Base-by-base conservation (phyloP, 2,797 vertebrate genomes). In the Myotis planiceps region DNA sequence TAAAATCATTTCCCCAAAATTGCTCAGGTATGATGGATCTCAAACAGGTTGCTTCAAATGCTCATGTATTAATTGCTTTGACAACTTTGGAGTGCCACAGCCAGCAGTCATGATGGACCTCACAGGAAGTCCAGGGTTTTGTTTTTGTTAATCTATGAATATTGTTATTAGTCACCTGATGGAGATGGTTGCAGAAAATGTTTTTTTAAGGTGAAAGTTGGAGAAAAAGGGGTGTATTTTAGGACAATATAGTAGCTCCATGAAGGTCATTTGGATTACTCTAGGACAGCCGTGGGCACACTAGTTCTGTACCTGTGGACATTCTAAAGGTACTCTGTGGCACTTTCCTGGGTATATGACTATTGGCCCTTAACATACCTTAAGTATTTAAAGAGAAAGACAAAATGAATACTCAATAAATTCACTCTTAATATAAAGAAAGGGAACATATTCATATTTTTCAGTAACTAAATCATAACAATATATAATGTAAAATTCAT, bases 301-400 rank as follows among this genome's bases (percentile, higher is more conserved):
- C 23, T 47, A 85, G 16, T 7, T 4, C 34, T 53, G 6, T 0
- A 13, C 7, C 60, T 23, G 7, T 55, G 29, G 9, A 55, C 45
- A n/a, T 13, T 66, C 0, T 0, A 42, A 75, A 29, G 16, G n/a
- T 23, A n/a, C 5, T 21, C 3, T 1, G 1, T 68, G 6, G 27
- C 3, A 66, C 25, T 55, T 39, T 60, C 18, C 16, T 45, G 45
- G 39, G 14, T 42, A 3, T 45, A 27, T 3, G 45, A 6, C 23
- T n/a, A 1, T 39, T n/a, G 6, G 2, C 34, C 2, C 12, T 18
- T 60, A 51, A 47, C 0, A 4, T 19, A 55, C 9, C 9, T 76
- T 32, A 82, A 23, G 6, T 45, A 72, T 37, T 68, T 65, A 90
- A 71, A 49, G 9, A 86, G 63, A 92, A 91, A 55, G 13, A 37